These are phyloP conservation scores for Orcinus orca DNA, from an alignment of 2,113 vertebrate genomes.

Conservation along the genomic window DNA sequence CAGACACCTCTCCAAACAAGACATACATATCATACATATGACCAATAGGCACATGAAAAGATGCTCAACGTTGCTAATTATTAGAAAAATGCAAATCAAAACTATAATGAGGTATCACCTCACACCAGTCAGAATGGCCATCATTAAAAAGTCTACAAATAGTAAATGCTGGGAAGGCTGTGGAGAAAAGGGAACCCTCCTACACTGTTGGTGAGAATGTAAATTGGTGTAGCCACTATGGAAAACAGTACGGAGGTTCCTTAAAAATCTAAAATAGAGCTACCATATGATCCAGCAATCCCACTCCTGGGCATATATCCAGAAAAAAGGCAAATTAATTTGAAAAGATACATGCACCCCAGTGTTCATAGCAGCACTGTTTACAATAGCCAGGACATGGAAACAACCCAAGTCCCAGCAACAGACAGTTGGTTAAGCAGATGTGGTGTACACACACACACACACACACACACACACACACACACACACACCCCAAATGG, in stretches of 20 bases:
- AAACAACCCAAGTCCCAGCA: not conserved
- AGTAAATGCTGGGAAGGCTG: no score
- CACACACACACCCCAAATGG: no score
- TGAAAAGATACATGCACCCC: not conserved
- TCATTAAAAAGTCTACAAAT: no score
- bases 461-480: rapidly evolving
- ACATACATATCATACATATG: not conserved
- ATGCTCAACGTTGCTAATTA: not conserved
- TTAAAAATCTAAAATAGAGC: not conserved
- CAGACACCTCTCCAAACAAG: not conserved
- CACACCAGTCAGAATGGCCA: no score
- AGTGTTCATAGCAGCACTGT: not conserved
- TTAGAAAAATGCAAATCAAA: not conserved
- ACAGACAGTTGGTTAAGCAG: not conserved
- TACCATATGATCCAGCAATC: not conserved
- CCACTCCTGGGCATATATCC: not conserved
- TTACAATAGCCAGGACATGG: not conserved
- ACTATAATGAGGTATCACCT: not conserved
- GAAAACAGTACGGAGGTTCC: not conserved
- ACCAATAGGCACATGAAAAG: not conserved
- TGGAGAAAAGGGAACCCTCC: not conserved
- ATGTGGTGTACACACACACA: rapidly evolving
- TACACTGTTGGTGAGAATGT: not conserved
- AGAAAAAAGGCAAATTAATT: not conserved
- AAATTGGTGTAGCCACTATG: not conserved